Conservation (phyloP, 2,888 invertebrate genomes). For the Lasioglossum leucozonium region DNA sequence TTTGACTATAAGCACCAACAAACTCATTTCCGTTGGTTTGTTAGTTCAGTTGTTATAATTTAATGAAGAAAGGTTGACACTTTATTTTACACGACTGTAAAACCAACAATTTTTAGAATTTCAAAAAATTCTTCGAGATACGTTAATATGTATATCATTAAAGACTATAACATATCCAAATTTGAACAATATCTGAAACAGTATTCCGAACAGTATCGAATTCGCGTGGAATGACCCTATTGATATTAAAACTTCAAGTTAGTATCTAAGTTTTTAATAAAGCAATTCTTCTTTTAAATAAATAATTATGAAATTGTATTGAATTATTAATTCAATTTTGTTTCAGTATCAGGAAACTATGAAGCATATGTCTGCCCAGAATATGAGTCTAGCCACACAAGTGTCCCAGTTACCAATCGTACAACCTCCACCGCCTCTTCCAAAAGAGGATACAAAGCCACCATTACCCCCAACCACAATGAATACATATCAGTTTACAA, state of each 20-base stretch:
- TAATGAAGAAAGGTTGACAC: not conserved
- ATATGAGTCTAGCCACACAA: constrained; percentile 73
- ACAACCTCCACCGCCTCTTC: constrained; percentile 81
- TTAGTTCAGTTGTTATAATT: not conserved
- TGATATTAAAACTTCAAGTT: not conserved
- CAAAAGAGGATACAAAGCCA: constrained; percentile 84
- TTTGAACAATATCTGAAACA: not conserved
- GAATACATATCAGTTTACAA: constrained; percentile 81
- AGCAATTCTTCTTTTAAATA: not conserved
- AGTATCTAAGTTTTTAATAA: not conserved
- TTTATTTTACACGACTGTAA: not conserved
- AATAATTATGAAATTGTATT: not conserved
- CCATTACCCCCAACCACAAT: constrained; percentile 84
- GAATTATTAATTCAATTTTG: constrained; percentile 56
- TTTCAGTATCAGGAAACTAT: constrained; percentile 86
- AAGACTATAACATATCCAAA: not conserved
- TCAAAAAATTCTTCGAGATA: not conserved
- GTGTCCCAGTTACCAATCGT: constrained; percentile 80
- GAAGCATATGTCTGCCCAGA: constrained; percentile 80
- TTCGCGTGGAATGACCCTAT: not conserved
- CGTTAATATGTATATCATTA: no score
- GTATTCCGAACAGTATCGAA: not conserved
- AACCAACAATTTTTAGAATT: not conserved
- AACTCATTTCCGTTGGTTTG: not conserved
- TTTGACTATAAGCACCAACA: not conserved